phyloP scores from a whole-genome alignment of 2,888 invertebrate species.

The Ariolimax columbianus region DNA sequence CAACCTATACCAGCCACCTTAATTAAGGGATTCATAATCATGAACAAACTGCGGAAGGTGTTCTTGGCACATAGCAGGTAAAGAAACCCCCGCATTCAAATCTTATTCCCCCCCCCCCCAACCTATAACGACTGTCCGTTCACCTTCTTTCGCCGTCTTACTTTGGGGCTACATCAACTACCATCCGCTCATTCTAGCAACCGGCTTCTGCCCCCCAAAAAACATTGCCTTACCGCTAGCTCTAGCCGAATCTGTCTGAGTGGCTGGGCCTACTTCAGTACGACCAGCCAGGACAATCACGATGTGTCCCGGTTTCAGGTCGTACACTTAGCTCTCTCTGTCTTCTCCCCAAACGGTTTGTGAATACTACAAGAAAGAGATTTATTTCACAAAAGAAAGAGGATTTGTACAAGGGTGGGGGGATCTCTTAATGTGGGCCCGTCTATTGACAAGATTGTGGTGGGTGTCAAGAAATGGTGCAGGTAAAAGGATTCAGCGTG shows the following conservation, averaged over 20 bases:
- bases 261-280: constrained; percentile 6
- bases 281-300: background rate
- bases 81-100: too few relatives aligned
- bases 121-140: too few relatives aligned
- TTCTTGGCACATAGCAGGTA: too few relatives aligned
- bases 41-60: too few relatives aligned
- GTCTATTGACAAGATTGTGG: constrained; percentile 14
- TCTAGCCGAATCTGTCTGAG: background rate
- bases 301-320: constrained; percentile 1
- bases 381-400: constrained; percentile 26
- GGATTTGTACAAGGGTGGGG: background rate
- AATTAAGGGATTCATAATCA: too few relatives aligned
- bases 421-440: background rate
- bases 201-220: too few relatives aligned
- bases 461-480: background rate
- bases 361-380: constrained; percentile 28
- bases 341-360: constrained; percentile 17
- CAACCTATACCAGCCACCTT: too few relatives aligned
- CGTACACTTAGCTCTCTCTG: constrained; percentile 28
- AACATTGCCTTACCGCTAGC: too few relatives aligned
- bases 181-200: too few relatives aligned
- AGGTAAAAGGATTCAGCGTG: background rate
- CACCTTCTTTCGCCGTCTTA: too few relatives aligned
- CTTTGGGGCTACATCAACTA: too few relatives aligned
- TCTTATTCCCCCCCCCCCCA: too few relatives aligned